Base-by-base conservation (phyloP, 2,888 invertebrate genomes). In the Watsonalla binaria region DNA sequence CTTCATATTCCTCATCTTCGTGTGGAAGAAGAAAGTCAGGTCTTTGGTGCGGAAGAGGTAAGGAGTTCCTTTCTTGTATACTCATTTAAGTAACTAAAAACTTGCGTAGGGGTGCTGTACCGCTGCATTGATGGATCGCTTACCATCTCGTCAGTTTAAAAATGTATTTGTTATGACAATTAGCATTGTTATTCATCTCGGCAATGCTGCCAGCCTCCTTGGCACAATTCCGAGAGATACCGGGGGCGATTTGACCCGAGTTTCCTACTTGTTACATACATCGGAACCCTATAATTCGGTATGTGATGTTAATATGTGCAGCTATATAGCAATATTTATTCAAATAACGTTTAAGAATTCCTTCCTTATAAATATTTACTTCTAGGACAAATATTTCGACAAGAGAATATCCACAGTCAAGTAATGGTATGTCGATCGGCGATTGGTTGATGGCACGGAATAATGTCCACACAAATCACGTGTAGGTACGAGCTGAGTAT, bases 1-100 rank as follows among this genome's bases (percentile, higher is more conserved):
- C 37, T 90, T 93, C 62, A 93, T 93, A 56, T 93, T 93, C 78
- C 82, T 93, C 66, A 84, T 93, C 56, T 93, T 93, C 63, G 93
- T 93, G 39, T 92, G 93, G 89, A 93, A 93, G 79, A 92, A 91
- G 69, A 92, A 90, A 76, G 89, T 92, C 6, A 86, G 91, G 63
- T 80, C 80, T 54, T 71, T 92, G 48, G 76, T 91, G 5, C 70
- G 77, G 14, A 92, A 90, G 66, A 88, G 86, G 92, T 92, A 59
- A 68, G 79, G 63, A 13, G 11, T 14, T 34, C 13, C 24, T 24
- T 24, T 24, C 24, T 24, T 4, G 24, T 24, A 24, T 24, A 2
- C 24, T 24, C 24, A 24, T 24, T 24, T 4, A 24, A 24, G 24
- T n/a, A 0, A 15, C 15, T 51, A 42, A 13, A 45, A 6, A 9